A percentile compares a stretch with the other conserved stretches of the same genome.
Evolutionary conservation across 2,797 vertebrate species (phyloP).

Genomic region (Salmo trutta): DNA sequence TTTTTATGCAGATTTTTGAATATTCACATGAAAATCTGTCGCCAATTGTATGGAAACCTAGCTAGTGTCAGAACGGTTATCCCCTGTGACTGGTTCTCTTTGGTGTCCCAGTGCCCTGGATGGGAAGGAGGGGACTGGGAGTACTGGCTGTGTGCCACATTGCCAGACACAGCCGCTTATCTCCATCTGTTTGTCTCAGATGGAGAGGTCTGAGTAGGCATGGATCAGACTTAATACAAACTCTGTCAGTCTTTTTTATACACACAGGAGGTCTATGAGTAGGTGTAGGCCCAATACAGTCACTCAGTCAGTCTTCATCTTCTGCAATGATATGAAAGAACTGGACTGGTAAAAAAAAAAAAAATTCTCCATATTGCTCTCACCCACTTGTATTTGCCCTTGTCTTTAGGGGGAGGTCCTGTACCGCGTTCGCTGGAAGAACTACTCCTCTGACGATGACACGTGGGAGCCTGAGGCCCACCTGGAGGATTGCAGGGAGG

Average conservation of each 20-base stretch:
- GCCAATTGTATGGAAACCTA: no score
- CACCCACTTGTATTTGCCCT: constrained; percentile 1
- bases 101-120: background rate
- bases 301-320: background rate
- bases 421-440: constrained; percentile 97
- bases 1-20: no score
- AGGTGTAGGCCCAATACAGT: background rate
- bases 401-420: constrained; percentile 84
- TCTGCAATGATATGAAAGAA: no score
- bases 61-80: no score
- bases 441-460: constrained; percentile 93
- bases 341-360: background rate
- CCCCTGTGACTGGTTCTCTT: background rate
- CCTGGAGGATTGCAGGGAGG: constrained; percentile 94
- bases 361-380: background rate
- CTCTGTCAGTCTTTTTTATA: no score
- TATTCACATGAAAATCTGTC: no score
- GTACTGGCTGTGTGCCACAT: background rate
- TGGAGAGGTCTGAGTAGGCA: background rate
- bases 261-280: background rate
- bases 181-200: background rate
- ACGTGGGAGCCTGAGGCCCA: constrained; percentile 97
- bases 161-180: no score
- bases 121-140: no score
- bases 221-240: no score